Evolutionary conservation across 2,888 invertebrate species (phyloP).

Genomic region (Diaphora mendica): DNA sequence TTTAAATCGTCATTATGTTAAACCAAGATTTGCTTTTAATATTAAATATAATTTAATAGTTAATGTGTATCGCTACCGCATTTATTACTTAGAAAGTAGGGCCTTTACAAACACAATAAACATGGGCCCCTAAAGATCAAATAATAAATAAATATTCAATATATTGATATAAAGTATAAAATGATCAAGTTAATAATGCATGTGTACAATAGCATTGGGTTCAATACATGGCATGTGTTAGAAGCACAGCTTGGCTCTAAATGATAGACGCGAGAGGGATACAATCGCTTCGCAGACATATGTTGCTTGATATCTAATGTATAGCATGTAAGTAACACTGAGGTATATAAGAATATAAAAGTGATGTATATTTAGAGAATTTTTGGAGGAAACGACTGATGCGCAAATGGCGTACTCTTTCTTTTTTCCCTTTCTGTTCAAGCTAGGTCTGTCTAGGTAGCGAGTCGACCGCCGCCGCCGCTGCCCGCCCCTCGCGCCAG

Average conservation of each 20-base stretch:
- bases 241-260: constrained; percentile 10
- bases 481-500: constrained; percentile 73
- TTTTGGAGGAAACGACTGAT: constrained; percentile 84
- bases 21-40: constrained; percentile 18
- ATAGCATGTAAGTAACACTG: constrained; percentile 55
- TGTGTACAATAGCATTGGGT: neutral
- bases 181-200: constrained; percentile 2
- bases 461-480: constrained; percentile 75
- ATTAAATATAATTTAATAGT: constrained; percentile 7
- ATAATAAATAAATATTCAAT: neutral
- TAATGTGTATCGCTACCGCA: constrained; percentile 41
- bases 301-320: constrained; percentile 50
- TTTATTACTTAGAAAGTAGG: constrained; percentile 27
- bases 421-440: constrained; percentile 85
- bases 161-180: neutral
- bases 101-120: neutral
- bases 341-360: constrained; percentile 55
- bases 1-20: neutral
- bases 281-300: constrained; percentile 24
- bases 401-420: constrained; percentile 83
- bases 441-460: constrained; percentile 87
- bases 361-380: constrained; percentile 60
- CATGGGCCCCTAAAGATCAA: neutral
- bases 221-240: constrained; percentile 9
- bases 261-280: constrained; percentile 29